Base-by-base conservation (phyloP, 2,888 invertebrate genomes). In the Aelia acuminata region DNA sequence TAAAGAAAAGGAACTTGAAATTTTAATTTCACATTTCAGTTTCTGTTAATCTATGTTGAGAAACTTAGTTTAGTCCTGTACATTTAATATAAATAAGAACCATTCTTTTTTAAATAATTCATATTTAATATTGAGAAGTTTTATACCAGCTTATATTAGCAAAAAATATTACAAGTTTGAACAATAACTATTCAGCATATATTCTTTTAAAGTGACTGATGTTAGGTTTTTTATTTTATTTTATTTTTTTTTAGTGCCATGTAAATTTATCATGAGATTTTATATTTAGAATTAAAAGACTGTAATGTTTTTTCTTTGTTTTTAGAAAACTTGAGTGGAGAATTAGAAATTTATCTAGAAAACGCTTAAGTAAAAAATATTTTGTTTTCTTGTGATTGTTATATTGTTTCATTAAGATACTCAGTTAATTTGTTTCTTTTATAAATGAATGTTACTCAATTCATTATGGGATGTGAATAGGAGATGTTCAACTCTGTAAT, bases 251-350 rank as follows among this genome's bases (percentile, higher is more conserved):
- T 80, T 80, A 80, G 80, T 80, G 80, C 80, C 80, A 80, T 80
- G 80, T 80, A 80, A 80, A 43, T 35, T 75, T 39, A 80, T 39
- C n/a, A 43, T 80, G 39, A 80, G 26, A 63, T 63, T 63, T 63
- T 63, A 63, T 63, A 31, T 43, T 4, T 80, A 80, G 22, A 43
- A 39, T 80, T 80, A 80, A 80, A 80, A 80, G 80, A 80, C 80
- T 80, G 80, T 80, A 43, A 43, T 80, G 11, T 80, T 80, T 80
- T 22, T 20, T 43, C 22, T 43, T 43, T 80, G n/a, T 80, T 11
- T 80, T 80, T 80, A 80, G 43, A 43, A 80, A 80, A 93, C 91
- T 92, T 63, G 7, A 63, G 31, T 63, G 31, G 31, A 63, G 3
- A 63, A 63, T 31, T 57, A 57, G 57, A 53, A n/a, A 8, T 57